Percentiles rank a stretch among this genome's conserved stretches.
Conservation (phyloP, 2,797 vertebrate genomes). For the Spheniscus humboldti region DNA sequence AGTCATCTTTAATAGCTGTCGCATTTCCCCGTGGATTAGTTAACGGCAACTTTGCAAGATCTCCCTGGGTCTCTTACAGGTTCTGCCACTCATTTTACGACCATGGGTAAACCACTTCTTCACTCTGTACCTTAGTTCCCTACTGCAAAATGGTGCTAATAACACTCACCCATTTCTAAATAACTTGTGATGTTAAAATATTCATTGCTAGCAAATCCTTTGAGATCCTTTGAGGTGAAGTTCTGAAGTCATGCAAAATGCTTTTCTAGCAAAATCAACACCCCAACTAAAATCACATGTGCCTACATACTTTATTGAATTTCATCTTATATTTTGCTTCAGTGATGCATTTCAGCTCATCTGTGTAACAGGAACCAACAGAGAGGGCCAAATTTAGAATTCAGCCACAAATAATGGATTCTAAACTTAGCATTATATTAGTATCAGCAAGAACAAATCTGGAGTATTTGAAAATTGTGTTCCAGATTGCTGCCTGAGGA, state of each 20-base stretch:
- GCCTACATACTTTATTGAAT: conserved; percentile 12
- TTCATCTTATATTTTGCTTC: conserved; percentile 38
- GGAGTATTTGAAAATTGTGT: conserved; percentile 45
- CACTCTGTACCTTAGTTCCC: not conserved
- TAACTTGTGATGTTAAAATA: conserved; percentile 38
- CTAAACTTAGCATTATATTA: conserved; percentile 63
- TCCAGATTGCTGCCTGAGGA: conserved; percentile 56
- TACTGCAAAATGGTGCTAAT: not conserved
- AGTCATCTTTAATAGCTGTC: not conserved
- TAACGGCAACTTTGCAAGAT: not conserved
- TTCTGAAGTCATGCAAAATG: conserved; percentile 24
- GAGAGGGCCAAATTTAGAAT: conserved; percentile 52
- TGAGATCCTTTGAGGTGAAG: conserved; percentile 60
- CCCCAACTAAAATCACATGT: conserved; percentile 11
- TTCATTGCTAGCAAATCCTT: conserved; percentile 41
- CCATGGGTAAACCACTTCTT: conserved; percentile 16
- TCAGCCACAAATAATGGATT: conserved; percentile 56
- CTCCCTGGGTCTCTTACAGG: not conserved
- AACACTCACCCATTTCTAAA: not conserved
- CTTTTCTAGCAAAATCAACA: conserved; percentile 26
- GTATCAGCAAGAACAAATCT: conserved; percentile 57
- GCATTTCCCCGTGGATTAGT: not conserved
- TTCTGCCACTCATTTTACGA: conserved; percentile 3
- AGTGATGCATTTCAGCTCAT: conserved; percentile 46
- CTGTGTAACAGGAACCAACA: conserved; percentile 41